Evolutionary conservation across 2,797 vertebrate genomes (phyloP), one percentile per base, ranked within the genome.

Genomic region (Phrynocephalus vlangalii): DNA sequence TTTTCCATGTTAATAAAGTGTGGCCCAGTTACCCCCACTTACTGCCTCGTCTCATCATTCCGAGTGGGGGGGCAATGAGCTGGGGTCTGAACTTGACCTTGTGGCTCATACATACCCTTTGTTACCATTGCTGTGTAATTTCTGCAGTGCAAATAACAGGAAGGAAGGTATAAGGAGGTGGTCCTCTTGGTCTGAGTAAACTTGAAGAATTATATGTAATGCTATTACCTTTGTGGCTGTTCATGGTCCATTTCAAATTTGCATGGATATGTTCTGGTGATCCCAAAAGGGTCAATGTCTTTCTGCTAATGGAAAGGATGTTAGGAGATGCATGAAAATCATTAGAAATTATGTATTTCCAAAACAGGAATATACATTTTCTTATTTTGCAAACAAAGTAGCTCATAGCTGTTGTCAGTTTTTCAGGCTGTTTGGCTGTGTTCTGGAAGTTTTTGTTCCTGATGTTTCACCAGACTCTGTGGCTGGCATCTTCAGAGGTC

Each of bases 141-240:
- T 93, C 87, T 88, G 86, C 84, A 82, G 72, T 91, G 90, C 76
- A 92, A 89, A 89, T 33, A 70, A 88, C 1, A 73, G 84, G 30
- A 94, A 90, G 73, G 73, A 33, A 87, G 76, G 56, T 87, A 67
- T 38, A 38, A 76, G 90, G 90, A 87, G 87, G 85, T 52, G 48
- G 82, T 90, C 66, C 67, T 87, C 60, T 44, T 92, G 30, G 26
- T 92, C 91, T 92, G 77, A 84, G 38, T 86, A 38, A 44, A 68
- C 66, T 73, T 33, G 13, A 38, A 38, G 8, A 73, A 44, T 63
- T 63, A 63, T 63, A 13, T 1, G 1, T 83, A 87, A 86, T 93
- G 56, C 18, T 77, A 67, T 9, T 33, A 5, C 11, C 5, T 78
- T 73, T 44, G 1, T 86, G 77, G 86, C 72, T 68, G 63, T 7